These are phyloP conservation scores for Phoenicopterus ruber DNA, from an alignment of 2,113 vertebrate species.

Conservation along the genomic window DNA sequence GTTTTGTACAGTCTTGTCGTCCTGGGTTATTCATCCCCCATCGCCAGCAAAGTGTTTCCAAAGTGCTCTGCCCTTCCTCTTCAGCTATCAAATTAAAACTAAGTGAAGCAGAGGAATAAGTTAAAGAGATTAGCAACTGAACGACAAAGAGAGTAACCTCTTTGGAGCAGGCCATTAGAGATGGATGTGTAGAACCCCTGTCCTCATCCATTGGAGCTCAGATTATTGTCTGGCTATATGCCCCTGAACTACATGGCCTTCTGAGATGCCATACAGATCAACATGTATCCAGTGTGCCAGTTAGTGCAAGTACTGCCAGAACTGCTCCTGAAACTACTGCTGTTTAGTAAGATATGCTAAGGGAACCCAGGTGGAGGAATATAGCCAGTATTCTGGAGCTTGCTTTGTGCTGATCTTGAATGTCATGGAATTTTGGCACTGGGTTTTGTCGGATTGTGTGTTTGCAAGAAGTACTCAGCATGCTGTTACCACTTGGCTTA, in stretches of 20 bases:
- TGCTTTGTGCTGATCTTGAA: background rate
- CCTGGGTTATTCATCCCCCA: background rate
- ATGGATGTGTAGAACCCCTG: background rate
- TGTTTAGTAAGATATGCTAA: background rate
- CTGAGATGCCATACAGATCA: background rate
- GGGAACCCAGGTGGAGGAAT: background rate
- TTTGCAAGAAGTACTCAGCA: constrained; percentile 37
- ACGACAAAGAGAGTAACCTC: background rate
- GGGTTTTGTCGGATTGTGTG: background rate
- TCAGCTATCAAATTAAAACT: background rate
- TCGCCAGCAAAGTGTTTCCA: background rate
- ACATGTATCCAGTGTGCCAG: background rate
- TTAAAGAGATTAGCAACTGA: background rate
- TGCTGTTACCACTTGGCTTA: constrained; percentile 51
- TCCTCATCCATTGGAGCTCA: background rate
- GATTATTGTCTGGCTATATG: background rate
- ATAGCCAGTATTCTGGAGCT: background rate
- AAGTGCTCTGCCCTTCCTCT: background rate
- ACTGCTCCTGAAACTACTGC: background rate
- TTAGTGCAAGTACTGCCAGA: background rate
- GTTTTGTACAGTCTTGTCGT: background rate
- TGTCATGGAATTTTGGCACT: constrained; percentile 54
- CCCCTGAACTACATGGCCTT: background rate
- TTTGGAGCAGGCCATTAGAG: background rate
- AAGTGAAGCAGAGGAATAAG: background rate